Conservation (phyloP, 2,113 vertebrate genomes). For the Pteronura brasiliensis region DNA sequence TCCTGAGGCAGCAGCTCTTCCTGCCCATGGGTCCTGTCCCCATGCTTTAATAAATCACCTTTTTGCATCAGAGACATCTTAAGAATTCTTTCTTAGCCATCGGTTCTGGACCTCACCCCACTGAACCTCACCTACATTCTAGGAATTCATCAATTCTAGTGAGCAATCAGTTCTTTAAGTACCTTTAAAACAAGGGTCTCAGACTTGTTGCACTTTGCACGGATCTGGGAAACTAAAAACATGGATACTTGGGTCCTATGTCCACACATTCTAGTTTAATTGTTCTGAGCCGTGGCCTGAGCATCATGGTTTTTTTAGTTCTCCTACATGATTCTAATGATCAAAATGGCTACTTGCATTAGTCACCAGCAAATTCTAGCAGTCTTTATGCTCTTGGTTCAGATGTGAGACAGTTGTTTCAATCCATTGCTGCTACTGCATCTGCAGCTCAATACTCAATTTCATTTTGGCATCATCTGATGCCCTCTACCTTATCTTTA, state of each 20-base stretch:
- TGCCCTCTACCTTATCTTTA: neutral
- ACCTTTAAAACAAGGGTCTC: neutral
- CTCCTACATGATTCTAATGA: neutral
- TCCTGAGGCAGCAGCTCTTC: no score
- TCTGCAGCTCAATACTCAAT: neutral
- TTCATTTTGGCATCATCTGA: neutral
- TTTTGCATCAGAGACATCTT: no score
- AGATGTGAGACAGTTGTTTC: neutral
- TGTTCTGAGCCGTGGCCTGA: neutral
- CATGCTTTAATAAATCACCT: no score
- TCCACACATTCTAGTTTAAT: neutral
- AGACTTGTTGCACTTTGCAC: neutral
- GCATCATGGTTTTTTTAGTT: neutral
- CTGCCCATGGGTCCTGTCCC: no score
- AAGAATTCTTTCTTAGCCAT: no score
- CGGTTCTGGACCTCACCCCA: no score
- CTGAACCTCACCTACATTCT: no score
- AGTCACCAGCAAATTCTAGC: neutral
- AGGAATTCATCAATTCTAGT: neutral
- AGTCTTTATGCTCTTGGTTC: neutral
- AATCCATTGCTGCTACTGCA: rapidly evolving
- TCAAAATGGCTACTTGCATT: neutral
- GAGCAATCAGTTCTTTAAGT: neutral
- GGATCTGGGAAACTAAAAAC: neutral
- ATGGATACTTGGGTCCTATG: neutral